These are phyloP conservation scores for Pseudopleuronectes americanus DNA, from an alignment of 2,797 vertebrate species.

Conservation along the genomic window DNA sequence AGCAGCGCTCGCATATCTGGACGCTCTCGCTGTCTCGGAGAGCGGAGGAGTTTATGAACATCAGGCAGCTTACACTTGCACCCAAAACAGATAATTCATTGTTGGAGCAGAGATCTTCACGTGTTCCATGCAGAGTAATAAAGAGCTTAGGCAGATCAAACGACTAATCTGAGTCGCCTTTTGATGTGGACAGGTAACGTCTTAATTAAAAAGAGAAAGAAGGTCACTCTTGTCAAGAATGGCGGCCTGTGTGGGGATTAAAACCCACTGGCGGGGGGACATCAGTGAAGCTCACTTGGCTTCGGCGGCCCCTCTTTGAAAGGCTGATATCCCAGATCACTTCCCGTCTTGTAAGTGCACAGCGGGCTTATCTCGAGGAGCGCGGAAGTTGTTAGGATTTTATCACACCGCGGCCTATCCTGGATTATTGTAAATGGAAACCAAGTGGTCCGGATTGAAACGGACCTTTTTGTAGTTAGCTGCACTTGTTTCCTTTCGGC, in stretches of 20 bases:
- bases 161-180: slow-evolving; percentile 69
- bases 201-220: slow-evolving; percentile 68
- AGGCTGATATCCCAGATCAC: slow-evolving; percentile 82
- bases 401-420: slow-evolving; percentile 75
- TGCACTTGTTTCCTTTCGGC: slow-evolving; percentile 33
- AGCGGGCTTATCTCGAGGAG: slow-evolving; percentile 77
- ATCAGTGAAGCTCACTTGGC: slow-evolving; percentile 77
- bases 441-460: slow-evolving; percentile 67
- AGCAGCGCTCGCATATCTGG: slow-evolving; percentile 64
- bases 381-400: slow-evolving; percentile 82
- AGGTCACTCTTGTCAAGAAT: slow-evolving; percentile 56
- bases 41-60: slow-evolving; percentile 55
- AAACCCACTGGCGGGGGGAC: slow-evolving; percentile 63
- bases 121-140: slow-evolving; percentile 76
- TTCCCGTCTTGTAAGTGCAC: slow-evolving; percentile 79
- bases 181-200: slow-evolving; percentile 77
- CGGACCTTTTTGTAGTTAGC: slow-evolving; percentile 60
- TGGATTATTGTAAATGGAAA: slow-evolving; percentile 80
- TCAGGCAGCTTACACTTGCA: slow-evolving; percentile 52
- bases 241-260: slow-evolving; percentile 70
- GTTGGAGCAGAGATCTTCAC: slow-evolving; percentile 69
- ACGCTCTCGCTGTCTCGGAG: slow-evolving; percentile 63
- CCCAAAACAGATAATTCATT: slow-evolving; percentile 76
- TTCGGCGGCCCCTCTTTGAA: slow-evolving; percentile 78
- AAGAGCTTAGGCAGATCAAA: slow-evolving; percentile 79